Base-by-base conservation (phyloP, 2,888 invertebrate species). In the Sphinx pinastri region DNA sequence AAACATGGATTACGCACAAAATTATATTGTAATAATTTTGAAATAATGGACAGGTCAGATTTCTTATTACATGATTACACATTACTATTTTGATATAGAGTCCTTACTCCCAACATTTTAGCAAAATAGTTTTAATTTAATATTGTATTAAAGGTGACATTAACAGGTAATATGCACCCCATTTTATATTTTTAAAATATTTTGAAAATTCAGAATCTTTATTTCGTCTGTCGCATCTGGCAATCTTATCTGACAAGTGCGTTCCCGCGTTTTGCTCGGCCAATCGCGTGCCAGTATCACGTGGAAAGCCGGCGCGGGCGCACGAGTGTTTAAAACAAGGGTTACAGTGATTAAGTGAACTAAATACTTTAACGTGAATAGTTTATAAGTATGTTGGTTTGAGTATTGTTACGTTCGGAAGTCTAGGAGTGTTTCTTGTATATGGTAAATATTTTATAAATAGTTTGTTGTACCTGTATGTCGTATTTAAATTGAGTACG, bases 201-300 rank as follows among this genome's bases (percentile, higher is more conserved):
- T 54, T 54, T 4, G 6, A 14, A 54, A n/a, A 54, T 7, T 2
- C n/a, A n/a, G 14, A n/a, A 47, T 45, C 19, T 13, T 19, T 12
- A 13, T 16, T 4, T 19, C 6, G 16, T 63, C 12, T 12, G 13
- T 63, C 13, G 4, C 7, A 47, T 13, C 63, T 63, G 49, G 63
- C 19, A 47, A 63, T 13, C 47, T 47, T 57, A 47, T 57, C 74
- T 78, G 84, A 84, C 85, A 85, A 77, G 77, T 84, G 84, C 87
- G 84, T 89, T 91, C 88, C 89, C 91, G 90, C 89, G 88, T 77
- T 84, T 79, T 77, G 72, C 75, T 76, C 81, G 80, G 71, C 89
- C 89, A 91, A 92, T 90, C 84, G 83, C 74, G 68, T 67, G 81
- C 74, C 86, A 92, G 93, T 93, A 84, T 76, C 80, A 88, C 84